Base-by-base conservation (phyloP, 2,113 vertebrate species). In the Oophaga pumilio region DNA sequence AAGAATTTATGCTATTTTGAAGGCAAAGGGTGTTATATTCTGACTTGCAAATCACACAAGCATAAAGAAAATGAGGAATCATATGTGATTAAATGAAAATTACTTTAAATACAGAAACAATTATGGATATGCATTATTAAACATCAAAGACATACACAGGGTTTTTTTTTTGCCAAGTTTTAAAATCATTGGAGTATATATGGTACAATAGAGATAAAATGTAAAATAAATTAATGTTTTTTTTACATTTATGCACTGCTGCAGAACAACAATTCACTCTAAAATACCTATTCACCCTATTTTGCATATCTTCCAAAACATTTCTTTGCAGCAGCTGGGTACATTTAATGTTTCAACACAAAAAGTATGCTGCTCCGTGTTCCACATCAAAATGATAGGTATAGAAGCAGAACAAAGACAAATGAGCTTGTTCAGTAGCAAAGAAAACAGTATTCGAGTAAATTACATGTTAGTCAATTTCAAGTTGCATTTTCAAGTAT, bases 231-330 rank as follows among this genome's bases (percentile, higher is more conserved):
- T 81, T 33, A 81, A 87, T 87, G 81, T 81, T 81, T 52, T 81
- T 87, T 56, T 88, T 88, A 76, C 62, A 83, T 88, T 76, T 88
- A 76, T 88, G 33, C 68, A 28, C 69, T 82, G 71, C 43, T 53
- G 80, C 81, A 88, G 59, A 83, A 84, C 57, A 76, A 79, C n/a
- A 18, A 60, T 86, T 86, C 79, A 62, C 76, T 49, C 68, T 79
- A 26, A 59, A 71, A 87, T 59, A 82, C 71, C 78, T 74, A 60
- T 64, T 49, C 76, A 57, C 24, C 20, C 50, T 81, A 66, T 62
- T 87, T 87, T 87, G 86, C 86, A 81, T 82, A 82, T 73, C 14
- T 82, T 87, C 77, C 56, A 62, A 87, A 87, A 73, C 68, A 87
- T 28, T 87, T 73, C 77, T 82, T 73, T 60, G 33, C 56, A 87